A percentile compares a stretch with the other conserved stretches of the same genome.
Evolutionary conservation across 2,888 invertebrate genomes (phyloP).

Genomic region (Oscheius myriophilus): DNA sequence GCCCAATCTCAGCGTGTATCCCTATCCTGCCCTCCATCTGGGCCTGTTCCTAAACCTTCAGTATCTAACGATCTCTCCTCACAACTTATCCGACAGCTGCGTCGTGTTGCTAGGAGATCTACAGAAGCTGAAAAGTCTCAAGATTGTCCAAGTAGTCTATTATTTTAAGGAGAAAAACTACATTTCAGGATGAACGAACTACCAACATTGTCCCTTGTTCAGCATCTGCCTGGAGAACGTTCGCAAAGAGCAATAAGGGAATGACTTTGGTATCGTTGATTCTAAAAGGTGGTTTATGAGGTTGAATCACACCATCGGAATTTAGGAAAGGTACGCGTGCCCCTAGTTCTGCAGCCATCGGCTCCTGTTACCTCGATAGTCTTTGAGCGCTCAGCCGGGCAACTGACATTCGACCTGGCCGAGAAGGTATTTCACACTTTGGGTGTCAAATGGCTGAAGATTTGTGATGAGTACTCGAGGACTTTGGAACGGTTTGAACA

Average conservation of each 20-base stretch:
- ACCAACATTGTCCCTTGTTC: constrained; percentile 65
- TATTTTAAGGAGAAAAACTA: background rate
- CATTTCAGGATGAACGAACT: constrained; percentile 77
- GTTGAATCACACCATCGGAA: background rate
- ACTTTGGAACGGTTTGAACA: constrained; percentile 42
- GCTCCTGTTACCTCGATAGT: constrained; percentile 80
- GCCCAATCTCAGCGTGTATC: constrained; percentile 81
- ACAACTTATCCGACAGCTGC: constrained; percentile 76
- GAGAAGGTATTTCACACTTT: constrained; percentile 35
- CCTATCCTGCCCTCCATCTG: constrained; percentile 80
- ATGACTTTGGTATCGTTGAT: constrained; percentile 79
- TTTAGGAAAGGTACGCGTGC: constrained; percentile 41
- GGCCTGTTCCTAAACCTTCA: constrained; percentile 82
- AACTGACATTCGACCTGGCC: constrained; percentile 42
- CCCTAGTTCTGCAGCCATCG: constrained; percentile 78
- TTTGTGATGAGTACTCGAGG: constrained; percentile 36
- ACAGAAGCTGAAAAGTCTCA: constrained; percentile 77
- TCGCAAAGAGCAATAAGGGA: constrained; percentile 76
- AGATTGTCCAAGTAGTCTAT: constrained; percentile 75
- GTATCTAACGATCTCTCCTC: constrained; percentile 74
- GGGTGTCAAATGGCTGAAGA: constrained; percentile 29
- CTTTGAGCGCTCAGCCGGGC: constrained; percentile 77
- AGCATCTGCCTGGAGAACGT: constrained; percentile 74
- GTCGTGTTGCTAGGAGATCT: constrained; percentile 50
- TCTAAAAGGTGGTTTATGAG: constrained; percentile 72